Conservation (phyloP, 2,888 invertebrate species). For the Plebejus argus region DNA sequence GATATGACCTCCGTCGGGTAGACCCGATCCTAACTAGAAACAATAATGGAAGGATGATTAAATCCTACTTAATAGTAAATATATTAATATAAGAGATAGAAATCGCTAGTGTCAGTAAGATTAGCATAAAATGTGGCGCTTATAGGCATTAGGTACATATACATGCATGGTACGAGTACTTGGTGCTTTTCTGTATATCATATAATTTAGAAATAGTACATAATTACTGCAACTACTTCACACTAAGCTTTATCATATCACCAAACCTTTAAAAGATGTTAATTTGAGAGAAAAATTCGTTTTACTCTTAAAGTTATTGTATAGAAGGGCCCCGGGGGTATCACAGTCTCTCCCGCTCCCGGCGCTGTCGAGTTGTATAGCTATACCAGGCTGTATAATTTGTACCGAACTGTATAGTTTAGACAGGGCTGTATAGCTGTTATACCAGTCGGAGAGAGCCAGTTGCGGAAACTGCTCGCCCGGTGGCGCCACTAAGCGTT, state of each 20-base stretch:
- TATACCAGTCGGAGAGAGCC: neutral
- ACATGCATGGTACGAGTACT: slow-evolving; percentile 54
- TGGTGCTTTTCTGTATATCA: slow-evolving; percentile 65
- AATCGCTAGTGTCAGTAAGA: slow-evolving; percentile 69
- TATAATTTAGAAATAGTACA: slow-evolving; percentile 50
- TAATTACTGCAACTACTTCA: slow-evolving; percentile 52
- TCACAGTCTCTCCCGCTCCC: slow-evolving; percentile 50
- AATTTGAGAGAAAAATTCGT: slow-evolving; percentile 56
- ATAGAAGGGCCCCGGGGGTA: slow-evolving; percentile 68
- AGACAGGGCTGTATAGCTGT: too few species aligned
- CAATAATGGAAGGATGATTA: slow-evolving; percentile 69
- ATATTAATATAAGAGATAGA: slow-evolving; percentile 64
- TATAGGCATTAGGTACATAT: slow-evolving; percentile 51
- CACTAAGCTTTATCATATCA: slow-evolving; percentile 56
- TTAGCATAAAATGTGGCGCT: slow-evolving; percentile 54
- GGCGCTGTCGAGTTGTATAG: neutral
- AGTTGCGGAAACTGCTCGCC: slow-evolving; percentile 48
- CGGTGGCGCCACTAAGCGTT: slow-evolving; percentile 70
- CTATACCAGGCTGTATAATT: neutral
- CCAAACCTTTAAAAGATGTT: slow-evolving; percentile 56
- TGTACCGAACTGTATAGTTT: too few species aligned
- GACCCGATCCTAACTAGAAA: slow-evolving; percentile 45
- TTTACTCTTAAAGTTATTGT: slow-evolving; percentile 55
- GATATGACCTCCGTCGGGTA: slow-evolving; percentile 46
- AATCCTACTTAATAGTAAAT: slow-evolving; percentile 67